Base-by-base conservation (phyloP, 1,140 invertebrate genomes). In the Drosophila nikananu region DNA sequence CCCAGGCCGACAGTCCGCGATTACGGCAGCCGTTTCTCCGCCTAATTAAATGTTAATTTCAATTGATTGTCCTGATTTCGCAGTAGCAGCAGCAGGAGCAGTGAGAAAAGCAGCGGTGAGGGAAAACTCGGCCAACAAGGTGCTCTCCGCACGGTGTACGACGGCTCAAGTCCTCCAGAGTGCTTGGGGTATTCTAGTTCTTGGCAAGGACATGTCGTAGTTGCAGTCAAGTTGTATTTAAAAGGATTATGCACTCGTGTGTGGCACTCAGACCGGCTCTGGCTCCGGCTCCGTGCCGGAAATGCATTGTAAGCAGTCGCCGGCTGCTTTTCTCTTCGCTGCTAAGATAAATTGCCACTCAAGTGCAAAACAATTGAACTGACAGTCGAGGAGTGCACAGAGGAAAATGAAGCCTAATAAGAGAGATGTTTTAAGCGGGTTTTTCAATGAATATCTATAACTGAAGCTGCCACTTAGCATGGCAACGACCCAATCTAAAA, bases 1-100 rank as follows among this genome's bases (percentile, higher is more conserved):
- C 75, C 46, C 19, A 19, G 37, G 57, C 65, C 63, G 75, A 70
- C 54, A 42, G 81, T 41, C 57, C 57, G 77, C 78, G 77, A 80
- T 80, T 65, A 51, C 58, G 55, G 39, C 70, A 67, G 55, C 59
- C 64, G 71, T 80, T 89, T 83, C 86, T 68, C 44, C 74, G 44
- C 74, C 77, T 79, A 89, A 87, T 87, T 87, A 87, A 89, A 89
- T 89, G 84, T 84, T 84, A 77, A 84, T 84, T 89, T 80, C 81
- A 67, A 87, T 84, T 84, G 86, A 83, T 82, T 82, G 71, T 58
- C 58, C 58, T 73, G 54, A 82, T 78, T 82, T 67, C 5, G 41
- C 72, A 61, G 46, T 2, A 35, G 12, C 32, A 12, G 32, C 7
- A 32, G n/a, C n/a, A 10, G 32, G 1, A 9, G 21, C 13, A 37